These are phyloP conservation scores for Paramacrobiotus metropolitanus DNA, from an alignment of 1,140 invertebrate genomes.

Conservation along the genomic window DNA sequence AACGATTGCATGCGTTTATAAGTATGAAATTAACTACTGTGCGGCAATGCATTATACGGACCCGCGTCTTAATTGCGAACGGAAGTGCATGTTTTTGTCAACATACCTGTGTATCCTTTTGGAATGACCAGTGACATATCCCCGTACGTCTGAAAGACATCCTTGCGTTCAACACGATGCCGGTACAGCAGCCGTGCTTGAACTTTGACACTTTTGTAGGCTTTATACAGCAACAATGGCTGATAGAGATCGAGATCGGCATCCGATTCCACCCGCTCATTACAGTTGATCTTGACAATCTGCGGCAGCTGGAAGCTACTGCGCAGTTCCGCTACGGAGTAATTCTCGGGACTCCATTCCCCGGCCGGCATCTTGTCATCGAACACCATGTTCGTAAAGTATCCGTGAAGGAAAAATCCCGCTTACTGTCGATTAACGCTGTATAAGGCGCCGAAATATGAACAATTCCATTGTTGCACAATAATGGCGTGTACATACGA, in stretches of 20 bases:
- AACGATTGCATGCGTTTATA: no score
- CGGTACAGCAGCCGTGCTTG: conserved; percentile 2
- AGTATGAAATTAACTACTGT: no score
- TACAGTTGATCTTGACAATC: not conserved
- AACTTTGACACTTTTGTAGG: conserved; percentile 2
- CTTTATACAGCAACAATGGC: not conserved
- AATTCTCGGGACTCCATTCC: not conserved
- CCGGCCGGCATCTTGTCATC: no score
- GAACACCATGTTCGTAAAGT: no score
- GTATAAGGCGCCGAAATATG: no score
- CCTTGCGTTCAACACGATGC: not conserved
- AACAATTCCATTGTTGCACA: no score
- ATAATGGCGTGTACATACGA: no score
- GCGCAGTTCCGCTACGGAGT: not conserved
- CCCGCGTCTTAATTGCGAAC: no score
- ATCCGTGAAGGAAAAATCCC: no score
- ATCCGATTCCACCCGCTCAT: conserved; percentile 1
- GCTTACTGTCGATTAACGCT: no score
- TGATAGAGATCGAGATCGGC: not conserved
- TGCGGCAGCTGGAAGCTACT: not conserved
- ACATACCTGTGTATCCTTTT: conserved; percentile 3
- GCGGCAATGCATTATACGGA: no score
- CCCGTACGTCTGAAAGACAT: not conserved
- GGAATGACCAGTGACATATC: conserved; percentile 1
- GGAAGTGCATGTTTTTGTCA: no score